Percentiles rank a stretch among this genome's conserved stretches.
phyloP scores from a whole-genome alignment of 2,888 invertebrate species.

The Temnothorax unifasciatus region DNA sequence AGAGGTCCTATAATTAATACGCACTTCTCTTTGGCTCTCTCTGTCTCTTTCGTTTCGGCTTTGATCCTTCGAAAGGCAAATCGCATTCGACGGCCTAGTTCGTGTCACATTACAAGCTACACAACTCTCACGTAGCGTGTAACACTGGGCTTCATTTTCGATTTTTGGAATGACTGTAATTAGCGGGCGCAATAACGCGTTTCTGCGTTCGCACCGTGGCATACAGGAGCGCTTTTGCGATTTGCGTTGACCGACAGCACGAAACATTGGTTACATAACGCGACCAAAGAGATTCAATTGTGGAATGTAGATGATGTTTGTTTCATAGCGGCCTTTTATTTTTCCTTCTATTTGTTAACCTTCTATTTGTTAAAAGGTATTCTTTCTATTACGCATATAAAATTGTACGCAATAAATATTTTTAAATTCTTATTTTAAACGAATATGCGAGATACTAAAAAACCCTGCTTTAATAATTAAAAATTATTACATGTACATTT shows the following conservation, averaged over 20 bases:
- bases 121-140: slow-evolving; percentile 18
- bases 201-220: background rate
- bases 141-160: slow-evolving; percentile 18
- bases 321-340: background rate
- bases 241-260: slow-evolving; percentile 10
- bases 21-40: background rate
- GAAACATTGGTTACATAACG: background rate
- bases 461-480: background rate
- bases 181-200: slow-evolving; percentile 18
- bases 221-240: slow-evolving; percentile 6
- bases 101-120: slow-evolving; percentile 11
- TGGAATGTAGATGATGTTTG: background rate
- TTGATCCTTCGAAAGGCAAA: slow-evolving; percentile 37
- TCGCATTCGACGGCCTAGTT: slow-evolving; percentile 8
- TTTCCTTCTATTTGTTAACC: background rate
- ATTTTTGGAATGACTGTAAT: slow-evolving; percentile 43
- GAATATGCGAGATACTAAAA: background rate
- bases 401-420: background rate
- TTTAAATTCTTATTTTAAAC: background rate
- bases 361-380: background rate
- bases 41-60: slow-evolving; percentile 9
- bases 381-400: background rate
- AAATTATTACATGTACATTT: background rate
- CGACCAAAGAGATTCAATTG: slow-evolving; percentile 11
- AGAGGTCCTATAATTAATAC: slow-evolving; percentile 30